Conservation (phyloP, 2,888 invertebrate genomes). For the Volucella inanis region DNA sequence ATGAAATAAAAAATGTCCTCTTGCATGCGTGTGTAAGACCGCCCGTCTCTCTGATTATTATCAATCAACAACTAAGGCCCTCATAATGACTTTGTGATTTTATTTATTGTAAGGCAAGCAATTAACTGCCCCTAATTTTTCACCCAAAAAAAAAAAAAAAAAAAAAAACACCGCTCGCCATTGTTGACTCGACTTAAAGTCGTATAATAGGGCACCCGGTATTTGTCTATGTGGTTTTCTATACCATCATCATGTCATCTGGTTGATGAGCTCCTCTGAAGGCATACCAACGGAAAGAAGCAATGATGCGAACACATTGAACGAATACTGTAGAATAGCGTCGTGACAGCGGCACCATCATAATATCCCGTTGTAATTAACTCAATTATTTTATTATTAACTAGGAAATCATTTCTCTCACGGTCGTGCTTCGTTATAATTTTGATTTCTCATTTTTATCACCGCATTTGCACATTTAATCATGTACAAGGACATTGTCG, state of each 20-base stretch:
- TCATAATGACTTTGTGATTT: constrained; percentile 62
- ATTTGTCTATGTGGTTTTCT: constrained; percentile 20
- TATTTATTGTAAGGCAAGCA: constrained; percentile 59
- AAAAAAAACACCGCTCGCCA: too few relatives aligned
- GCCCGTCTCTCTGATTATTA: constrained; percentile 30
- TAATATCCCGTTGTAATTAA: constrained; percentile 63
- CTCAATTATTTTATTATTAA: constrained; percentile 74
- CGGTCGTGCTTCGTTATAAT: constrained; percentile 65
- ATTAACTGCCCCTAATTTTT: constrained; percentile 64
- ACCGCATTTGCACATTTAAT: constrained; percentile 60
- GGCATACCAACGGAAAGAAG: neutral
- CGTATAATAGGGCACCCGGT: neutral
- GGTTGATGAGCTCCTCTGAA: constrained; percentile 14
- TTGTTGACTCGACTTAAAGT: too few relatives aligned
- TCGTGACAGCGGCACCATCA: constrained; percentile 53
- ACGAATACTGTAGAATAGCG: neutral
- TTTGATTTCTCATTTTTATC: constrained; percentile 36
- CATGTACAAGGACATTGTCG: constrained; percentile 41
- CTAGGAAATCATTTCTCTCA: constrained; percentile 69
- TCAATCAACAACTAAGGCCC: constrained; percentile 51
- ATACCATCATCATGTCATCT: constrained; percentile 61
- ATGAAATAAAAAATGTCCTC: constrained; percentile 1
- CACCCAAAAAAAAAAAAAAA: neutral
- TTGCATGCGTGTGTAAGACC: constrained; percentile 24
- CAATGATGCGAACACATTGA: constrained; percentile 30